phyloP scores from a whole-genome alignment of 1,140 invertebrate species.

The Gonatopus flavifemur region DNA sequence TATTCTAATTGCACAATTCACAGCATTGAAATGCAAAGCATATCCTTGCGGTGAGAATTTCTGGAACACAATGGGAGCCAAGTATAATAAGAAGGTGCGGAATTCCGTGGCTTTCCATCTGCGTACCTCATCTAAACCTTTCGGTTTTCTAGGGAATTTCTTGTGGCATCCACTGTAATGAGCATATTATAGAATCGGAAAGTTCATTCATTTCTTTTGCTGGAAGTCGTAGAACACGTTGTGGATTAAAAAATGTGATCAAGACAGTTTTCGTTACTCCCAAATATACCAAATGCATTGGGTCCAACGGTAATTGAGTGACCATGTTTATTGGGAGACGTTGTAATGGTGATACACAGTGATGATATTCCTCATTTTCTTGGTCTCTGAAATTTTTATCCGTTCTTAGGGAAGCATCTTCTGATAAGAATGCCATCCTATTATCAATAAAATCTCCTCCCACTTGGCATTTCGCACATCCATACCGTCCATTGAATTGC shows the following conservation, averaged over 20 bases:
- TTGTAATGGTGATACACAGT: slow-evolving; percentile 9
- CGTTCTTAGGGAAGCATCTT: slow-evolving; percentile 2
- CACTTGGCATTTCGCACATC: slow-evolving; percentile 15
- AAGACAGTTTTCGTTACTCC: slow-evolving; percentile 24
- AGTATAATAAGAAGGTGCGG: slow-evolving; percentile 13
- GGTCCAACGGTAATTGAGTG: slow-evolving; percentile 16
- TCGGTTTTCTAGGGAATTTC: slow-evolving; percentile 14
- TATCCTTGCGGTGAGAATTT: slow-evolving; percentile 1
- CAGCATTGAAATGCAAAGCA: slow-evolving; percentile 3
- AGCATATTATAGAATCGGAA: background rate
- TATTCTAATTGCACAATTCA: slow-evolving; percentile 19
- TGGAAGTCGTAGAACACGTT: background rate
- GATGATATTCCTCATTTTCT: slow-evolving; percentile 13
- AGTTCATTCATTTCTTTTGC: background rate
- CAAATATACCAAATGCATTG: no score
- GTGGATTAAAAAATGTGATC: slow-evolving; percentile 5
- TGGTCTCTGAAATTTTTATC: slow-evolving; percentile 12
- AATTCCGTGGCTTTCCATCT: slow-evolving; percentile 13
- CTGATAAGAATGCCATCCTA: slow-evolving; percentile 10
- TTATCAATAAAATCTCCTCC: slow-evolving; percentile 12
- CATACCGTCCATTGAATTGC: no score
- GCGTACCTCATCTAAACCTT: background rate
- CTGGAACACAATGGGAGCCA: slow-evolving; percentile 7
- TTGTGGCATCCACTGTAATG: slow-evolving; percentile 1
- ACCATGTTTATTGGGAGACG: slow-evolving; percentile 19